Percentiles rank a stretch among this genome's conserved stretches.
These are phyloP conservation scores for Poeciliopsis prolifica DNA, from an alignment of 2,113 vertebrate species.

Conservation along the genomic window DNA sequence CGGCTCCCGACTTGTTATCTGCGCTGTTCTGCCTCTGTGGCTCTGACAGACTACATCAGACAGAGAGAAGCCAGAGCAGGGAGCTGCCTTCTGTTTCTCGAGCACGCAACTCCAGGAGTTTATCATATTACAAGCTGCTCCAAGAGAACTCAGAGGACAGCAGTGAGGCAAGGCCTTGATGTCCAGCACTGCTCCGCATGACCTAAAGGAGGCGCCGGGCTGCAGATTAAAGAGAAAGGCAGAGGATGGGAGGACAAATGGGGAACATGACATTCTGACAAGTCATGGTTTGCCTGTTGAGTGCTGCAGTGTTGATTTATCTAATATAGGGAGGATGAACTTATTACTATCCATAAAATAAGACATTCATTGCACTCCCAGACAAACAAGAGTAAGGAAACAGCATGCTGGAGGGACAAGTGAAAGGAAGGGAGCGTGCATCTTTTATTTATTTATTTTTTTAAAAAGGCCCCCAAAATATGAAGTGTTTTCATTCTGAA, in stretches of 20 bases:
- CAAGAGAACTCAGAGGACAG: constrained; percentile 45
- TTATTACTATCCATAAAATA: constrained; percentile 60
- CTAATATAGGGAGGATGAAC: constrained; percentile 48
- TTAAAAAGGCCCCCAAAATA: constrained; percentile 42
- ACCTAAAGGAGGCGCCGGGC: constrained; percentile 57
- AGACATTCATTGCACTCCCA: constrained; percentile 50
- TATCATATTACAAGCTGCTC: constrained; percentile 68
- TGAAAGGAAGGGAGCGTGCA: constrained; percentile 21
- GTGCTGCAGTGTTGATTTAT: constrained; percentile 68
- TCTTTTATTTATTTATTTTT: neutral
- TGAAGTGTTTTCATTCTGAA: constrained; percentile 58
- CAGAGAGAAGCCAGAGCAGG: constrained; percentile 71
- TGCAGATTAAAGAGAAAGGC: constrained; percentile 41
- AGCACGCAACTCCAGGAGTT: constrained; percentile 63
- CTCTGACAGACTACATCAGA: constrained; percentile 69
- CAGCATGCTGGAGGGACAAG: constrained; percentile 19
- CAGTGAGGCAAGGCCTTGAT: constrained; percentile 32
- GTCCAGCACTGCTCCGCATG: constrained; percentile 39
- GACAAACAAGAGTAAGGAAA: constrained; percentile 47
- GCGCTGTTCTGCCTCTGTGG: constrained; percentile 64
- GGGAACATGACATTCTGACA: constrained; percentile 55
- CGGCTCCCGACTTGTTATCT: constrained; percentile 61
- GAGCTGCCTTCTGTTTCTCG: constrained; percentile 69
- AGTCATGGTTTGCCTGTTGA: constrained; percentile 52
- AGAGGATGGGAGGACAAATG: constrained; percentile 34